phyloP scores from a whole-genome alignment of 2,797 vertebrate genomes.

The Balearica regulorum region DNA sequence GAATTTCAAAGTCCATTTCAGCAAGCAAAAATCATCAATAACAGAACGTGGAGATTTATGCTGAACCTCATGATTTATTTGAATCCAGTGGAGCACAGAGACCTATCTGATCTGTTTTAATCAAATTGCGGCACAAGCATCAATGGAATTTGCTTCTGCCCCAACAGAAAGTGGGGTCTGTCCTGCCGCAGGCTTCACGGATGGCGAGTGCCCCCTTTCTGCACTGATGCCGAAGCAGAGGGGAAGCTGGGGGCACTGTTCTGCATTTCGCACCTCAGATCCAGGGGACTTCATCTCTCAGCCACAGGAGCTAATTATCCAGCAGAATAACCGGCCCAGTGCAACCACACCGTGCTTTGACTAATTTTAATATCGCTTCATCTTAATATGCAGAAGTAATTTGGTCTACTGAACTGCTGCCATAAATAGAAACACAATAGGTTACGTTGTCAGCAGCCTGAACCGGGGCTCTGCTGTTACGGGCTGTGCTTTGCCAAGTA shows the following conservation, averaged over 20 bases:
- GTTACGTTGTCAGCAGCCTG: neutral
- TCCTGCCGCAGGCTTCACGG: neutral
- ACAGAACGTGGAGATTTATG: neutral
- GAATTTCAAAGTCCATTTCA: constrained; percentile 24
- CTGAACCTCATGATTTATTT: neutral
- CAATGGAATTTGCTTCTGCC: neutral
- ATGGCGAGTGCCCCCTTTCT: rapidly evolving
- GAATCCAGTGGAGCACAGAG: neutral
- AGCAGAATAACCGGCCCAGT: neutral
- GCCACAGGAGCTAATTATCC: neutral
- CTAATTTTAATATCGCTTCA: constrained; percentile 45
- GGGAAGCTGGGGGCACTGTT: neutral
- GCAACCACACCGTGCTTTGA: neutral
- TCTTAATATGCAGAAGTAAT: constrained; percentile 46
- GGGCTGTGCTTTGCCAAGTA: rapidly evolving
- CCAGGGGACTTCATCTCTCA: neutral
- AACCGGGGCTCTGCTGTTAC: neutral
- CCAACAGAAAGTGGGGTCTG: neutral
- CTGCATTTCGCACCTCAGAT: neutral
- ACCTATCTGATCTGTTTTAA: constrained; percentile 1
- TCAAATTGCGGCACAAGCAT: neutral
- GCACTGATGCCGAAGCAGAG: rapidly evolving
- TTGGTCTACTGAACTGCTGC: constrained; percentile 11
- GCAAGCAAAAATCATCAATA: constrained; percentile 1
- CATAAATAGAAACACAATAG: neutral